Base-by-base conservation (phyloP, 2,888 invertebrate genomes). In the Dryadula phaetusa region DNA sequence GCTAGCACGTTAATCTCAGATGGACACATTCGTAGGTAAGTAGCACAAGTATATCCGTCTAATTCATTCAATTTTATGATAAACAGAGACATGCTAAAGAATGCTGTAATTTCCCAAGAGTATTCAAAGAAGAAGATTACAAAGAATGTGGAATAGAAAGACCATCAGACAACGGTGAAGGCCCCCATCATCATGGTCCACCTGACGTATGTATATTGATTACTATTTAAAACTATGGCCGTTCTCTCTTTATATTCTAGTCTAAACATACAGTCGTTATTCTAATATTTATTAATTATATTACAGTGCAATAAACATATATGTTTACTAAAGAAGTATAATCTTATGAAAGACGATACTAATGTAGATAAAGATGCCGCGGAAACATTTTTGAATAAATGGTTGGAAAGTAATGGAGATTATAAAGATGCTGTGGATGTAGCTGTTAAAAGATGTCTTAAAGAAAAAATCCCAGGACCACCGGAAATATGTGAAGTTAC, bases 271-370 rank as follows among this genome's bases (percentile, higher is more conserved):
- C n/a, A n/a, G n/a, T n/a, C n/a, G 12, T 37, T 12, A 37, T 37
- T 37, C 28, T 32, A 10, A 28, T 52, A 10, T 7, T 16, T 16
- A 10, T 32, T 28, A 10, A 8, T 32, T 32, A 16, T 20, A 58
- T 81, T 80, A n/a, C 77, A 88, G 88, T 88, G 88, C 64, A 69
- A 80, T 0, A 86, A 84, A 70, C 81, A 82, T 46, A 56, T 75
- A 7, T 91, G 91, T 72, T 67, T 90, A 32, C 67, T 90, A 67
- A 79, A 80, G 42, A 83, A 79, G 20, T 72, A 83, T 56, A 76
- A 82, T 0, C 76, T 87, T 1, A 63, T 83, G n/a, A 77, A 80
- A 46, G 81, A 78, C 0, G 80, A 82, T 0, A 75, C 76, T 3
- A 72, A 63, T 0, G 66, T 89, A 0, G 80, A 88, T 56, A 75